phyloP scores from a whole-genome alignment of 2,888 invertebrate genomes.

The Aproaerema taeniolella region DNA sequence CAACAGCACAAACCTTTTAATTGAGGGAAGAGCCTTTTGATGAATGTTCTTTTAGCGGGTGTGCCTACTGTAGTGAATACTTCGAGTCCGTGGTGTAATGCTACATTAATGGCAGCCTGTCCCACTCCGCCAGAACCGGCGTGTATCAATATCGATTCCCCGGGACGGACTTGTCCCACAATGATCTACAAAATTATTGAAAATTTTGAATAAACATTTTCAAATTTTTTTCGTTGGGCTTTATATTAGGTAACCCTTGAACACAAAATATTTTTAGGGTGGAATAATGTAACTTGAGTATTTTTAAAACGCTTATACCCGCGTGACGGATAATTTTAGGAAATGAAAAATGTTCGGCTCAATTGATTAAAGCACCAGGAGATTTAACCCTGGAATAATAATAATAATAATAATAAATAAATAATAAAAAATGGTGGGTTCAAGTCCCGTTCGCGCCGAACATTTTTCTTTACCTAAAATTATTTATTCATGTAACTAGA shows the following conservation, averaged over 20 bases:
- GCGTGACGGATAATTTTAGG: no score
- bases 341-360: no score
- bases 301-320: no score
- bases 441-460: no score
- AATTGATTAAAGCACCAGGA: no score
- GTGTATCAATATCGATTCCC: conserved; percentile 87
- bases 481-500: no score
- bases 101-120: conserved; percentile 94
- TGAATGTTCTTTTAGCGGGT: conserved; percentile 85
- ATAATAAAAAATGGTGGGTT: no score
- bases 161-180: neutral
- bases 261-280: neutral
- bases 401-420: no score
- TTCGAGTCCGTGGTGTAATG: conserved; percentile 37
- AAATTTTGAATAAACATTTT: neutral
- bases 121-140: conserved; percentile 95
- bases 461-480: no score
- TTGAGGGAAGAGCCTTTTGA: conserved; percentile 43
- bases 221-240: neutral
- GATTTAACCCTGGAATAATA: no score
- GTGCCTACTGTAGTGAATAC: conserved; percentile 93
- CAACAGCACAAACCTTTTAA: no score
- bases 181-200: neutral
- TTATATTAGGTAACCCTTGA: neutral
- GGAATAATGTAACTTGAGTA: neutral